Evolutionary conservation across 1,140 invertebrate species (phyloP).

Genomic region (Zophobas morio): DNA sequence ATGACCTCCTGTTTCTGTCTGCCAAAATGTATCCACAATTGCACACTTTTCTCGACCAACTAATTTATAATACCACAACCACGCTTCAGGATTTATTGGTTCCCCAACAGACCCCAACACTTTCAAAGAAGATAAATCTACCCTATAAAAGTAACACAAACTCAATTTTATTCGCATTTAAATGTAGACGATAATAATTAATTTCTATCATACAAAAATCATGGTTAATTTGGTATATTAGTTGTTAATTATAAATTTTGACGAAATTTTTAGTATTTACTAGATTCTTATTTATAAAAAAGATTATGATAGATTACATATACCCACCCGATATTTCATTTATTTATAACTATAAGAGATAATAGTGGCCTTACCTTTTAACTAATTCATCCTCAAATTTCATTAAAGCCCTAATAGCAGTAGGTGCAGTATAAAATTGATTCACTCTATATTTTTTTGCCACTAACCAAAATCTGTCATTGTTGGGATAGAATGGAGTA

Average conservation of each 20-base stretch:
- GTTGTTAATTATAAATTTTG: too few relatives aligned
- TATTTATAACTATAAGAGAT: constrained; percentile 16
- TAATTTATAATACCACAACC: constrained; percentile 95
- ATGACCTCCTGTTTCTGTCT: constrained; percentile 97
- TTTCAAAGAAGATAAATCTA: constrained; percentile 77
- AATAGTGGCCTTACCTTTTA: constrained; percentile 67
- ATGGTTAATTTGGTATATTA: too few relatives aligned
- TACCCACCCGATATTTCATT: too few relatives aligned
- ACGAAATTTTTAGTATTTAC: neutral
- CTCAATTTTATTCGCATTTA: too few relatives aligned
- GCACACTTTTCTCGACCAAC: constrained; percentile 88
- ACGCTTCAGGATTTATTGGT: constrained; percentile 98
- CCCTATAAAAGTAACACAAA: constrained; percentile 64
- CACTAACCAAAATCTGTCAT: constrained; percentile 93
- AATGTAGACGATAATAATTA: too few relatives aligned
- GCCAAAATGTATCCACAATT: constrained; percentile 99
- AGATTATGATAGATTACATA: constrained; percentile 6
- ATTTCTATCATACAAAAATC: too few relatives aligned
- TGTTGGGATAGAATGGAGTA: constrained; percentile 91
- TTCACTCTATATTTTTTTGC: constrained; percentile 95
- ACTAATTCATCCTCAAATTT: constrained; percentile 89
- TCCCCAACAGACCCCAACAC: constrained; percentile 96
- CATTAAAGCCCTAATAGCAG: constrained; percentile 96
- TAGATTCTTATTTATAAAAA: constrained; percentile 13
- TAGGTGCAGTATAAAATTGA: constrained; percentile 99